Base-by-base conservation (phyloP, 2,113 vertebrate species). In the Onychorhynchus coronatus region DNA sequence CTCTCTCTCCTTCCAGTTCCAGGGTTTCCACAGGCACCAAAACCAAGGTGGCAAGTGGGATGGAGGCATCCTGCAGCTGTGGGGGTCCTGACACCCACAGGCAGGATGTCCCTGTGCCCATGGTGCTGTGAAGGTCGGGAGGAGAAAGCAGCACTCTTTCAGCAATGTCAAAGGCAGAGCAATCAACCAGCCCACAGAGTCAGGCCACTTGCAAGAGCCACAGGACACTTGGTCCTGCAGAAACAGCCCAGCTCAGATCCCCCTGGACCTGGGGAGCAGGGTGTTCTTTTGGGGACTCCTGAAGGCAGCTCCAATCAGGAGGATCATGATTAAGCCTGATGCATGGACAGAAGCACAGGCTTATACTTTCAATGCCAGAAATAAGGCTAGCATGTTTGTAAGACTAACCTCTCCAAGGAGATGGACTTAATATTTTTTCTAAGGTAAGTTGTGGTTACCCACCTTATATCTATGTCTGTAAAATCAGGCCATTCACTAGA, bases 151-250 rank as follows among this genome's bases (percentile, higher is more conserved):
- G 35, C 3, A 3, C 24, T 66, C 63, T 59, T 74, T 47, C 68
- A 75, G 55, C 49, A 62, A n/a, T 0, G 0, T 17, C 3, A 1
- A 59, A 18, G 35, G 33, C 8, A 49, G 39, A 71, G 61, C 58
- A 87, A 25, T 12, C 65, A 89, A 11, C 10, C 49, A 62, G 74
- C 24, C 53, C 9, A 0, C 41, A 52, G 59, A 30, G 58, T 28
- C 49, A 67, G 63, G 63, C 19, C 14, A 12, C 65, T 52, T 0
- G 0, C 4, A 2, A 47, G 42, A 76, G 47, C 44, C 59, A 47
- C 3, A 3, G 62, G n/a, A 78, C 31, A 55, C 19, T 6, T 6
- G 12, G 18, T 76, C 44, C 46, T 23, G 28, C 41, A 47, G 46
- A 18, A 41, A 58, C 41, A 82, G 88, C 25, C 23, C 0, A 1